phyloP scores from a whole-genome alignment of 2,888 invertebrate species.

The Dynastes maya region DNA sequence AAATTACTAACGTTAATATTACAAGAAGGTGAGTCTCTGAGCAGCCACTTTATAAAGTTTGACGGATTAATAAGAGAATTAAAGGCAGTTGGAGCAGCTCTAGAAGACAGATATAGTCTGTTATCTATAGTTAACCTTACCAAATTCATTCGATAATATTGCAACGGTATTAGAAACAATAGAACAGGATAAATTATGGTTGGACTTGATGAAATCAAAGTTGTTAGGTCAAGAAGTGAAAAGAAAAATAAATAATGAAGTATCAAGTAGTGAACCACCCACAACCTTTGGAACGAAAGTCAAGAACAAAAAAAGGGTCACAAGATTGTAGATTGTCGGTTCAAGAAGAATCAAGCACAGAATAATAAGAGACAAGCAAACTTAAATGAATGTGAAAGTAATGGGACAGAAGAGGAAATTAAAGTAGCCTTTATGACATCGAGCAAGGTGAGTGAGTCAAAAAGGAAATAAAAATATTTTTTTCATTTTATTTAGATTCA shows the following conservation, averaged over 20 bases:
- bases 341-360: neutral
- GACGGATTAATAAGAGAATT: conserved; percentile 49
- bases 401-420: neutral
- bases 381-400: no score
- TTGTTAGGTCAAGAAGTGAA: conserved; percentile 42
- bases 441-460: neutral
- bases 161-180: conserved; percentile 53
- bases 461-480: neutral
- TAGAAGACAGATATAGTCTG: conserved; percentile 49
- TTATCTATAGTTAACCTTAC: conserved; percentile 49
- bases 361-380: neutral
- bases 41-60: conserved; percentile 48
- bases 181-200: conserved; percentile 30
- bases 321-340: neutral
- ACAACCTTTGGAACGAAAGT: neutral
- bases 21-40: conserved; percentile 40
- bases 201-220: conserved; percentile 47
- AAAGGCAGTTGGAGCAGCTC: conserved; percentile 45
- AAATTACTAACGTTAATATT: conserved; percentile 48
- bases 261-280: neutral
- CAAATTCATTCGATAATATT: conserved; percentile 53
- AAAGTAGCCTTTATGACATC: conserved; percentile 16
- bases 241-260: neutral
- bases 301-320: neutral
- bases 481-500: neutral